These are phyloP conservation scores for Polydrusus cervinus DNA, from an alignment of 2,888 invertebrate species.

Conservation along the genomic window DNA sequence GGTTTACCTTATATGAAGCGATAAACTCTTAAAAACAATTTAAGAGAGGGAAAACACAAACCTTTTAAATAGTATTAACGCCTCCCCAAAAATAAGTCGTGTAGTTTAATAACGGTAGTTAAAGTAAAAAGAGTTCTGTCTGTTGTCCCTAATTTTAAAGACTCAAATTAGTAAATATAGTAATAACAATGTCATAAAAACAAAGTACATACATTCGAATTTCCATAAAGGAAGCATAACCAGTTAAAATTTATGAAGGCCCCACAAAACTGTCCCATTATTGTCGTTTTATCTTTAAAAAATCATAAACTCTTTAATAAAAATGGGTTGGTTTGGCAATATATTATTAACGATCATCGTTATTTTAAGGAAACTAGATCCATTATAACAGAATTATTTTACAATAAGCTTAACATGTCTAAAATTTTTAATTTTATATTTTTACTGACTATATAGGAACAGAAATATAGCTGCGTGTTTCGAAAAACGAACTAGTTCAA, in stretches of 20 bases:
- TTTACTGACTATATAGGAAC: too few relatives aligned
- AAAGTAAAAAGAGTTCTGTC: background rate
- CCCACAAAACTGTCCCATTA: slow-evolving; percentile 16
- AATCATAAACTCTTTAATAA: slow-evolving; percentile 11
- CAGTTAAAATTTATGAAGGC: slow-evolving; percentile 17
- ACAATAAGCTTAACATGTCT: too few relatives aligned
- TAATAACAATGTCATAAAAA: slow-evolving; percentile 6
- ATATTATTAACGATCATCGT: background rate
- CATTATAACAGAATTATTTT: background rate
- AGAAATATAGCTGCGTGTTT: too few relatives aligned
- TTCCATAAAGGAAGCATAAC: slow-evolving; percentile 13
- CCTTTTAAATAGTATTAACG: too few relatives aligned
- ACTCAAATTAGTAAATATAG: background rate
- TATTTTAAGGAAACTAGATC: background rate
- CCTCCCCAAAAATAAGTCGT: background rate
- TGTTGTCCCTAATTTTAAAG: background rate
- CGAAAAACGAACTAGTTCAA: too few relatives aligned
- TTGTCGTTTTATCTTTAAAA: slow-evolving; percentile 1
- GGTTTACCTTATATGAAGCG: too few relatives aligned
- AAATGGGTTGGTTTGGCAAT: background rate
- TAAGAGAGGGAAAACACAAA: too few relatives aligned
- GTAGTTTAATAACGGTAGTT: background rate
- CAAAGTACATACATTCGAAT: background rate
- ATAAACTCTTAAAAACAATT: too few relatives aligned
- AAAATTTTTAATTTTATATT: too few relatives aligned